Conservation (phyloP, 2,113 vertebrate genomes). For the Heterotis niloticus region DNA sequence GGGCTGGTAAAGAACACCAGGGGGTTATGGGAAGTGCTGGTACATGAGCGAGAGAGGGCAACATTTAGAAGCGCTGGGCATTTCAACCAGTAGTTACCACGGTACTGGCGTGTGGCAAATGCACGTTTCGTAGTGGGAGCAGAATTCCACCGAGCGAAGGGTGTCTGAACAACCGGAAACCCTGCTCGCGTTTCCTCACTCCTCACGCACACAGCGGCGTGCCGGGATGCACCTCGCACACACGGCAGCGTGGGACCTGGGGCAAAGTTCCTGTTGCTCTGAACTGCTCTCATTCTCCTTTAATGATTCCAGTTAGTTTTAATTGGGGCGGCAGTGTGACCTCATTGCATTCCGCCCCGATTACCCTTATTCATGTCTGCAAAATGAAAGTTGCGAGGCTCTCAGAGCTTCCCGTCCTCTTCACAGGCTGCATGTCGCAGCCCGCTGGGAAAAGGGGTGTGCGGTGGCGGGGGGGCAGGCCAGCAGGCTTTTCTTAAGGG, state of each 20-base stretch:
- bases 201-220: neutral
- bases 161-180: neutral
- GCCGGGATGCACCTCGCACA: neutral
- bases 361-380: slow-evolving; percentile 50
- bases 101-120: too few species aligned
- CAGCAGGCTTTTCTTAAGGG: slow-evolving; percentile 31
- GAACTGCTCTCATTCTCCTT: slow-evolving; percentile 37
- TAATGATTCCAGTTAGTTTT: slow-evolving; percentile 48
- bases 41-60: neutral
- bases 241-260: slow-evolving; percentile 8
- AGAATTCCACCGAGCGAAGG: neutral
- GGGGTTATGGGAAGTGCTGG: neutral
- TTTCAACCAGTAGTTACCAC: too few species aligned
- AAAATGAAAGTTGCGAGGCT: slow-evolving; percentile 43
- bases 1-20: too few species aligned
- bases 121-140: too few species aligned
- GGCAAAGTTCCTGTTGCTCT: slow-evolving; percentile 25
- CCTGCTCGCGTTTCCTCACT: slow-evolving; percentile 5
- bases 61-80: too few species aligned
- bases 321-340: slow-evolving; percentile 50
- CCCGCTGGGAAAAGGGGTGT: slow-evolving; percentile 26
- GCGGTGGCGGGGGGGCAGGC: slow-evolving; percentile 15
- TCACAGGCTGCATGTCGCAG: slow-evolving; percentile 28
- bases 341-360: slow-evolving; percentile 48
- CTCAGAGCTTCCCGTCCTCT: slow-evolving; percentile 29